phyloP scores from a whole-genome alignment of 2,113 vertebrate species.

The Heteronetta atricapilla region DNA sequence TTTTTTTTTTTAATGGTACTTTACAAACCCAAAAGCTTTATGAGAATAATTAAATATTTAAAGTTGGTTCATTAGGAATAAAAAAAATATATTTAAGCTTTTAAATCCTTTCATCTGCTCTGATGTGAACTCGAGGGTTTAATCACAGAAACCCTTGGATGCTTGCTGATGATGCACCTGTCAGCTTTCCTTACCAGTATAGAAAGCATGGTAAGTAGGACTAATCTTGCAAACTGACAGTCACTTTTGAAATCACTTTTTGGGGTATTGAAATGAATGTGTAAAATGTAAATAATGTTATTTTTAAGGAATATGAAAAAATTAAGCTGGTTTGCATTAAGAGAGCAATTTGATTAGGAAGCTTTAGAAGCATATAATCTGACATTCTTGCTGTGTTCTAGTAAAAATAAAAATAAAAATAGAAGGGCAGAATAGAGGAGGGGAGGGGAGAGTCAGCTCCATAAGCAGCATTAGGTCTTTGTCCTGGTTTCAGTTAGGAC shows the following conservation, averaged over 20 bases:
- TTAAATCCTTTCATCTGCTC: conserved; percentile 66
- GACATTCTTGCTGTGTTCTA: neutral
- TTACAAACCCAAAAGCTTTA: conserved; percentile 18
- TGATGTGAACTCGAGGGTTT: conserved; percentile 35
- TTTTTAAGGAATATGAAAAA: conserved; percentile 33
- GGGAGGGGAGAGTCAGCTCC: neutral
- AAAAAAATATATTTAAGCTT: conserved; percentile 36
- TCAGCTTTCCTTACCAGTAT: conserved; percentile 9
- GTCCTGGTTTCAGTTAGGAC: too few species aligned
- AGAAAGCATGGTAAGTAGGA: conserved; percentile 25
- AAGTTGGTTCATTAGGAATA: conserved; percentile 38
- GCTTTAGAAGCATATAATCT: neutral
- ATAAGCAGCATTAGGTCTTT: neutral
- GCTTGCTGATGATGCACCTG: conserved; percentile 41
- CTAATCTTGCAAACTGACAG: conserved; percentile 63
- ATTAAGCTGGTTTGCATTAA: conserved; percentile 5
- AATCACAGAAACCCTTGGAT: conserved; percentile 52
- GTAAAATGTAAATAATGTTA: conserved; percentile 31
- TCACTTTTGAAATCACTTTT: conserved; percentile 49
- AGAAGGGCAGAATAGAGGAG: neutral
- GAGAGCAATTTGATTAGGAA: conserved; percentile 19
- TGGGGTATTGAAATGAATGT: conserved; percentile 50
- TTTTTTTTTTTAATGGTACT: neutral
- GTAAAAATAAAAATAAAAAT: neutral
- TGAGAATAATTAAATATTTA: conserved; percentile 73